phyloP scores from a whole-genome alignment of 2,888 invertebrate genomes.

The Dione vanillae region DNA sequence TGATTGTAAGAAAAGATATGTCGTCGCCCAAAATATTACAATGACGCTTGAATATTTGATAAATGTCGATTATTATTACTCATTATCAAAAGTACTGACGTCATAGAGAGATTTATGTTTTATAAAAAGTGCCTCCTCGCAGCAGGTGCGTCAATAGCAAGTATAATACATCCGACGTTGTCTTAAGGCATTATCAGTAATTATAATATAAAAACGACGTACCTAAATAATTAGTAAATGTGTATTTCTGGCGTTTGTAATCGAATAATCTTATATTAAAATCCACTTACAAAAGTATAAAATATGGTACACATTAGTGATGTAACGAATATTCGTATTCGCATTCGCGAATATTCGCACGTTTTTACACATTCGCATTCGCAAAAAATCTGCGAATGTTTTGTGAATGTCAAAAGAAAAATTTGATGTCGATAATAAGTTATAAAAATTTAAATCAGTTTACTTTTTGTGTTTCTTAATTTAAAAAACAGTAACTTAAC shows the following conservation, averaged over 20 bases:
- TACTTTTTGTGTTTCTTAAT: too few relatives aligned
- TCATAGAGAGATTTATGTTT: slow-evolving; percentile 41
- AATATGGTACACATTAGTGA: too few relatives aligned
- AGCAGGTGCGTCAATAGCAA: slow-evolving; percentile 47
- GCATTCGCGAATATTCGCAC: too few relatives aligned
- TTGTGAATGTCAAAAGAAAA: too few relatives aligned
- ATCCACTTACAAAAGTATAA: too few relatives aligned
- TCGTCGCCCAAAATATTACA: slow-evolving; percentile 33
- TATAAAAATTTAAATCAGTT: too few relatives aligned
- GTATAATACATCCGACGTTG: slow-evolving; percentile 42
- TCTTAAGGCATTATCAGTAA: slow-evolving; percentile 53
- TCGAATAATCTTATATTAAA: slow-evolving; percentile 1
- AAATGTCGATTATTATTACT: slow-evolving; percentile 40
- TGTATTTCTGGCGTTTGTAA: slow-evolving; percentile 43
- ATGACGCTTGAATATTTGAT: slow-evolving; percentile 36
- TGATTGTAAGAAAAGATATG: slow-evolving; percentile 26
- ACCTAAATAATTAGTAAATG: too few relatives aligned
- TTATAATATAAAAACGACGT: slow-evolving; percentile 59
- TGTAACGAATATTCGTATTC: too few relatives aligned
- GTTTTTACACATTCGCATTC: too few relatives aligned
- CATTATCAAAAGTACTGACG: slow-evolving; percentile 39
- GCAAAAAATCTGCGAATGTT: too few relatives aligned
- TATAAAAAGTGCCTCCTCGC: slow-evolving; percentile 33
- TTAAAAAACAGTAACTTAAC: too few relatives aligned
- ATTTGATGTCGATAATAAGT: too few relatives aligned